phyloP scores from a whole-genome alignment of 2,797 vertebrate species.

The Tangara arthus region DNA sequence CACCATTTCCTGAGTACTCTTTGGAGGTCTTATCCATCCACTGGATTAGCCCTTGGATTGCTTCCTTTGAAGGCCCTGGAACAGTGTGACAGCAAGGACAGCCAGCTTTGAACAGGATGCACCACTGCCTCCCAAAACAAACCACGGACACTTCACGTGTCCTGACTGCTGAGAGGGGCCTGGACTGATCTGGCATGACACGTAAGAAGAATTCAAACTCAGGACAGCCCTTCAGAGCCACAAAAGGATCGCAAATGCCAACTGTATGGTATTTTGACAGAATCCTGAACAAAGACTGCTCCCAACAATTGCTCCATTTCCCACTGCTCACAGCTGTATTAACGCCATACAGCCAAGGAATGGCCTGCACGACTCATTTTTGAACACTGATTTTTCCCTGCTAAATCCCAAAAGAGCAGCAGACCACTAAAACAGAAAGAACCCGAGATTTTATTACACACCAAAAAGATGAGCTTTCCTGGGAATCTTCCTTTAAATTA shows the following conservation, averaged over 20 bases:
- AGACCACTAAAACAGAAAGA: background rate
- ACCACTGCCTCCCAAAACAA: background rate
- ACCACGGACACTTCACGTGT: fast-evolving
- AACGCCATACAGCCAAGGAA: background rate
- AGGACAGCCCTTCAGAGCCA: background rate
- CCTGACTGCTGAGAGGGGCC: background rate
- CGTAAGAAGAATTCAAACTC: background rate
- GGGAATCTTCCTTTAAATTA: background rate
- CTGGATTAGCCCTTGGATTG: background rate
- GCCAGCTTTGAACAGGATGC: background rate
- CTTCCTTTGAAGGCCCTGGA: background rate
- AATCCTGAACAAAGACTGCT: background rate
- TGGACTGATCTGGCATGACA: background rate
- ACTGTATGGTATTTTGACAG: background rate
- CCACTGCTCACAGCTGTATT: background rate
- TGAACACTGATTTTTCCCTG: background rate
- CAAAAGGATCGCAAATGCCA: background rate
- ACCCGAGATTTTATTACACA: background rate
- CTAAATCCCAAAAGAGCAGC: conserved; percentile 21
- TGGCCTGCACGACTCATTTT: background rate
- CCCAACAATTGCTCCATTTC: conserved; percentile 28
- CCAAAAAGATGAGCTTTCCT: background rate
- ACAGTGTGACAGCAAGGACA: background rate
- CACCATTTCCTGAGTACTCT: background rate
- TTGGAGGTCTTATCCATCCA: background rate